A percentile compares a stretch with the other conserved stretches of the same genome.
phyloP scores from a whole-genome alignment of 2,113 vertebrate species.

The Forbesichthys agassizii region DNA sequence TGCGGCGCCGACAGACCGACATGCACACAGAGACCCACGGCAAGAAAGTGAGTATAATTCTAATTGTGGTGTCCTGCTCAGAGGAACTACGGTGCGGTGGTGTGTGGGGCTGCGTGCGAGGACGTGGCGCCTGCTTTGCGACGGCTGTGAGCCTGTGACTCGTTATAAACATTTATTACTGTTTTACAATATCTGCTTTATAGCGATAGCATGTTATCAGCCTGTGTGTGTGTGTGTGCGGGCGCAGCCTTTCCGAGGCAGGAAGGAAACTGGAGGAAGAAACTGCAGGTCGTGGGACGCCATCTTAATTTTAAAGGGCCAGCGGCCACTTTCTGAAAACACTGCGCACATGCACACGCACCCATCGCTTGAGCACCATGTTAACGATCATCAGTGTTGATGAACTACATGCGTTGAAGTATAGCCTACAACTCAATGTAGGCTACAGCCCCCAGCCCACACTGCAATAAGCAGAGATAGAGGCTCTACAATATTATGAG shows the following conservation, averaged over 20 bases:
- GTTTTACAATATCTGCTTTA: neutral
- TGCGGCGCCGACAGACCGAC: neutral
- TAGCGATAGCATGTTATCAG: neutral
- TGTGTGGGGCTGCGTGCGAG: neutral
- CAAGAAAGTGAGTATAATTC: slow-evolving; percentile 31
- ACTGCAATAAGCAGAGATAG: no score
- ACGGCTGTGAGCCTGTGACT: no score
- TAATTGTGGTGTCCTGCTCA: slow-evolving; percentile 30
- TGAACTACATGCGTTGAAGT: no score
- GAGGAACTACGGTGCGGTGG: neutral
- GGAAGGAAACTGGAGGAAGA: slow-evolving; percentile 60
- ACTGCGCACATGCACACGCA: slow-evolving; percentile 6
- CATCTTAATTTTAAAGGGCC: slow-evolving; percentile 74
- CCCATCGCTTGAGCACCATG: neutral
- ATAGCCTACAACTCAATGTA: no score
- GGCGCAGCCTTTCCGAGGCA: slow-evolving; percentile 49
- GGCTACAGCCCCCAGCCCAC: no score
- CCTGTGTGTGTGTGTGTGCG: neutral
- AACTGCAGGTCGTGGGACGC: slow-evolving; percentile 69
- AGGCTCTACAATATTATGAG: no score
- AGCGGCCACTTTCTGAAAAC: slow-evolving; percentile 26
- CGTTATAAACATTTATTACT: neutral
- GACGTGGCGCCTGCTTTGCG: neutral
- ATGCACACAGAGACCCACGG: neutral
- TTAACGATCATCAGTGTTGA: no score